These are phyloP conservation scores for Egretta garzetta DNA, from an alignment of 2,113 vertebrate species.

Conservation along the genomic window DNA sequence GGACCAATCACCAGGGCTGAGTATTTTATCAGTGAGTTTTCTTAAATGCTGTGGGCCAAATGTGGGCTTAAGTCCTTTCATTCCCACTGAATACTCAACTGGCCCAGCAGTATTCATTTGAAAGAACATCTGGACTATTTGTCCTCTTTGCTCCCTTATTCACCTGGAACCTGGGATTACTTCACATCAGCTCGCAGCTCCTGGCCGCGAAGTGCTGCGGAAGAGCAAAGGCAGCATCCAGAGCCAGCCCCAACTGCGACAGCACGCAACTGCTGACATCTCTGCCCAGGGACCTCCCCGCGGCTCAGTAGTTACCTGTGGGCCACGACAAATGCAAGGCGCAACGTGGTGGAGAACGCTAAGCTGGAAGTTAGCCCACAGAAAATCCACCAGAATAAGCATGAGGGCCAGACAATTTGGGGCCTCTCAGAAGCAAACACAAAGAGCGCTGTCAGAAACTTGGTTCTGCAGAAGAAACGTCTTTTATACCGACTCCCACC, in stretches of 20 bases:
- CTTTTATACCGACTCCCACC: rapidly evolving
- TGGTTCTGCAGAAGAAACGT: not conserved
- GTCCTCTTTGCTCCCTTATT: not conserved
- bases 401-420: not conserved
- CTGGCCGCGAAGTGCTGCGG: not conserved
- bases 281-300: not conserved
- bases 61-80: not conserved
- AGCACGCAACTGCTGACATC: not conserved
- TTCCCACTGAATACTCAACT: not conserved
- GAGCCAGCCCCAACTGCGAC: not conserved
- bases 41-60: not conserved
- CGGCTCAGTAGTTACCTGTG: not conserved
- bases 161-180: not conserved
- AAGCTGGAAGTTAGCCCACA: not conserved
- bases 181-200: not conserved
- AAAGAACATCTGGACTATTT: not conserved
- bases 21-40: not conserved
- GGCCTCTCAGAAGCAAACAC: not conserved
- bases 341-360: not conserved
- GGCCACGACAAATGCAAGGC: not conserved
- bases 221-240: not conserved
- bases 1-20: not conserved
- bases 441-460: not conserved
- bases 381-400: not conserved
- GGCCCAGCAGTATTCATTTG: not conserved